Evolutionary conservation across 37 sponge, comb jelly and placozoan genomes (phyloP), one percentile per base, ranked within the genome.

Genomic region (Halisarca cf. caerulea): DNA sequence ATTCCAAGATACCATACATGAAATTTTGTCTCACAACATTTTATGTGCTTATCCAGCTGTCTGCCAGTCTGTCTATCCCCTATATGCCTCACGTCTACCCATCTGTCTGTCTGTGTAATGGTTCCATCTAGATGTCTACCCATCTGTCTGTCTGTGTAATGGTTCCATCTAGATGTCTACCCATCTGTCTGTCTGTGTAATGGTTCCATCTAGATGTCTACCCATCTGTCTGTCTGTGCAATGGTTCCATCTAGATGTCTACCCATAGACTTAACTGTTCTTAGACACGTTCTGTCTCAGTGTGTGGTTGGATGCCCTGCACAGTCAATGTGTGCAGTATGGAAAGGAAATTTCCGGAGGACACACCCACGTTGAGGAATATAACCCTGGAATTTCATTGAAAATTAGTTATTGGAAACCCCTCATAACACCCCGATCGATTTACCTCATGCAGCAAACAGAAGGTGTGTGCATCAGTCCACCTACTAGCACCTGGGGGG

Each of bases 351-450:
- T 89, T 15, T 86, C 41, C 62, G 89, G 90, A 3, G 81, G 79
- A 0, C 58, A 89, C 75, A 58, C 89, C 32, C 86, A 80, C 58
- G 84, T 92, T 3, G 93, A 92, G 62, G 93, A 92, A 45, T 92
- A 92, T 62, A 6, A 1, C 33, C 86, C 78, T 2, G 90, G 85
- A 1, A 72, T 86, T 27, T 72, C 61, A 18, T 20, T 93, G 81
- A 86, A 51, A 35, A 23, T 89, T 18, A 58, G 45, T 11, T 93
- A 93, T 80, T 93, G 93, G 93, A 42, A 85, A 33, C 82, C 77
- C 0, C 39, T 40, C 25, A 37, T 45, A 14, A 36, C 84, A 30
- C n/a, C 58, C 23, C 89, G 82, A 28, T 69, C 64, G 20, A 68
- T 58, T 70, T 47, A 42, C 59, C 82, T 83, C 73, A 59, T 84